These are phyloP conservation scores for Aythya baeri DNA, from an alignment of 2,113 vertebrate species.

Conservation along the genomic window DNA sequence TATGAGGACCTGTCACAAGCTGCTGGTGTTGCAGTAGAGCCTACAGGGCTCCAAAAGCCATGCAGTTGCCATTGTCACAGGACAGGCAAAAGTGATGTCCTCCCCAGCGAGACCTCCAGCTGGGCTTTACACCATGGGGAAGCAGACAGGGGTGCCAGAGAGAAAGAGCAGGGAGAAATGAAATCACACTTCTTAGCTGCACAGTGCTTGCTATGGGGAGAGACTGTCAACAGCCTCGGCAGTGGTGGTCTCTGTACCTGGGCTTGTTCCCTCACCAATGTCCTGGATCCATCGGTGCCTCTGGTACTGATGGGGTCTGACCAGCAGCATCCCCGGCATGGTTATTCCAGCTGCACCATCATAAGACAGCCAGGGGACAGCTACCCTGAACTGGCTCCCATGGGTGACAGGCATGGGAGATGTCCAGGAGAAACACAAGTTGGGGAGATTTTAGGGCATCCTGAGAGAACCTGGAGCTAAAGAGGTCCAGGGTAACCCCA, in stretches of 20 bases:
- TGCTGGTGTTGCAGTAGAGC: background rate
- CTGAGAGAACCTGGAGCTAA: background rate
- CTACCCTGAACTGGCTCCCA: fast-evolving
- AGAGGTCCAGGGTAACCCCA: background rate
- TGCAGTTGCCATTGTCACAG: background rate
- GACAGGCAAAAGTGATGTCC: background rate
- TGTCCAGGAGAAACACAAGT: fast-evolving
- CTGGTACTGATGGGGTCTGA: background rate
- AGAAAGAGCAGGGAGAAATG: background rate
- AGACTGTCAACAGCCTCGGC: background rate
- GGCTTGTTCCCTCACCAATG: background rate
- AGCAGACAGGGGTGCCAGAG: background rate
- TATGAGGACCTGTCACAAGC: background rate
- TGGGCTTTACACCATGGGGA: background rate
- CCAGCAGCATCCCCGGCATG: background rate
- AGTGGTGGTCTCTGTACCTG: background rate
- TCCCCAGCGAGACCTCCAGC: background rate
- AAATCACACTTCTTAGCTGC: background rate
- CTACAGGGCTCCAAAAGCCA: background rate
- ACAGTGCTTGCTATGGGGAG: background rate
- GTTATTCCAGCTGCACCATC: background rate
- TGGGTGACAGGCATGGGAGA: background rate
- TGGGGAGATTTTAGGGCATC: background rate
- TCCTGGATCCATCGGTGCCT: background rate
- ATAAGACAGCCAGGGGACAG: background rate